phyloP scores from a whole-genome alignment of 30 jellyfish, hydroid and myxozoan species.

The Chrysaora quinquecirrha region DNA sequence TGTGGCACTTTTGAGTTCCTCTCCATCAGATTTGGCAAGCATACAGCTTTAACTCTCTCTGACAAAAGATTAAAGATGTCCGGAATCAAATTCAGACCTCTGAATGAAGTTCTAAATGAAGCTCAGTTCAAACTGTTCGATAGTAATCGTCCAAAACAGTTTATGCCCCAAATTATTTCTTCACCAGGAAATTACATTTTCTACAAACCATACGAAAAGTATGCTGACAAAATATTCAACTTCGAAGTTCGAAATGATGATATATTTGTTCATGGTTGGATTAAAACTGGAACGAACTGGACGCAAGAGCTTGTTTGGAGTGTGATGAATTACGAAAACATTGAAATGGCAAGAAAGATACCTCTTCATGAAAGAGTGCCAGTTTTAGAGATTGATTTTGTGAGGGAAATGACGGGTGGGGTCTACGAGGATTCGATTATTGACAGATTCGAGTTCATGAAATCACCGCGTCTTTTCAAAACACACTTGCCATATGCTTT shows the following conservation, averaged over 20 bases:
- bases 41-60: too few species aligned
- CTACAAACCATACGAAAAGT: conserved; percentile 19
- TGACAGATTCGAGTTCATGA: conserved; percentile 9
- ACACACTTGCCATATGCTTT: conserved; percentile 40
- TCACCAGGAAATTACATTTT: conserved; percentile 30
- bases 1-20: too few species aligned
- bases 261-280: conserved; percentile 38
- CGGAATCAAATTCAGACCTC: background rate
- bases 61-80: background rate
- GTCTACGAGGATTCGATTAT: background rate
- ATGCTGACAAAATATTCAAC: conserved; percentile 38
- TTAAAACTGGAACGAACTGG: conserved; percentile 64
- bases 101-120: background rate
- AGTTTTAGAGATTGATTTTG: background rate
- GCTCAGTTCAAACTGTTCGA: background rate
- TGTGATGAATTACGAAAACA: background rate
- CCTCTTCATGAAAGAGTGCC: background rate
- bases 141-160: background rate
- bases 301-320: conserved; percentile 53
- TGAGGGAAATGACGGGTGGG: background rate
- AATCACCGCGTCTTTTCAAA: conserved; percentile 41
- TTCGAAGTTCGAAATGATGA: conserved; percentile 22
- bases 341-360: background rate
- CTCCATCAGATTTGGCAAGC: too few species aligned
- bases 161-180: conserved; percentile 9